These are phyloP conservation scores for Aethina tumida DNA, from an alignment of 1,140 invertebrate genomes.

Conservation along the genomic window DNA sequence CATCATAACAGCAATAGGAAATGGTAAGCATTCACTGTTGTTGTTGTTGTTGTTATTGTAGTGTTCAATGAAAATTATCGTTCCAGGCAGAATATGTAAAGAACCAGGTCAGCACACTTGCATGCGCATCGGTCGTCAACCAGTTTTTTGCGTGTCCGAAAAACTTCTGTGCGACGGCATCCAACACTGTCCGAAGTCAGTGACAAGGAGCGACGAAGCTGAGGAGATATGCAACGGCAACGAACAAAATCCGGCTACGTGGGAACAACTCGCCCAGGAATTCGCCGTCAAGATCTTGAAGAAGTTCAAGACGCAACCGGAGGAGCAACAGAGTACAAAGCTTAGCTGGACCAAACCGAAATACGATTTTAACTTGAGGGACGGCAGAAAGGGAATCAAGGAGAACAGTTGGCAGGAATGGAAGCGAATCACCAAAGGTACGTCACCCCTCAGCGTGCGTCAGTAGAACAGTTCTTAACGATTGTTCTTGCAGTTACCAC, in stretches of 20 bases:
- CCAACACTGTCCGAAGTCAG: conserved; percentile 47
- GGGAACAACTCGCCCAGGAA: conserved; percentile 18
- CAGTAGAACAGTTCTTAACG: conserved; percentile 1
- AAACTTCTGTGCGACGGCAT: conserved; percentile 50
- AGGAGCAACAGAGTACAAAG: conserved; percentile 7
- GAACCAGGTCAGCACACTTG: conserved; percentile 26
- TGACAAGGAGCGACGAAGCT: conserved; percentile 41
- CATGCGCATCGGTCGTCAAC: conserved; percentile 32
- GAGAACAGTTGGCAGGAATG: conserved; percentile 7
- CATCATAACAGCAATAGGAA: conserved; percentile 27
- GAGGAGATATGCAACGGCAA: conserved; percentile 35
- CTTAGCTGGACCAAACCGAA: conserved; percentile 9
- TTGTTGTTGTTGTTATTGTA: conserved; percentile 1
- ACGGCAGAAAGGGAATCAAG: conserved; percentile 10
- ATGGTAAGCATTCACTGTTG: conserved; percentile 14
- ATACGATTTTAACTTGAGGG: conserved; percentile 8
- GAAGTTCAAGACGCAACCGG: conserved; percentile 15
- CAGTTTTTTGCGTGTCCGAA: conserved; percentile 46
- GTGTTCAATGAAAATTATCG: conserved; percentile 1
- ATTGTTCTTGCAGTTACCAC: conserved; percentile 16
- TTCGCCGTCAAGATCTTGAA: conserved; percentile 20
- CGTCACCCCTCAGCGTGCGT: background rate
- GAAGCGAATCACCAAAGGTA: conserved; percentile 9
- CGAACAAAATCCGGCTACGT: conserved; percentile 15
- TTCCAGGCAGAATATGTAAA: conserved; percentile 24